Evolutionary conservation across 2,113 vertebrate species (phyloP), one percentile per base, ranked within the genome.

Genomic region (Chionodraco myersi): DNA sequence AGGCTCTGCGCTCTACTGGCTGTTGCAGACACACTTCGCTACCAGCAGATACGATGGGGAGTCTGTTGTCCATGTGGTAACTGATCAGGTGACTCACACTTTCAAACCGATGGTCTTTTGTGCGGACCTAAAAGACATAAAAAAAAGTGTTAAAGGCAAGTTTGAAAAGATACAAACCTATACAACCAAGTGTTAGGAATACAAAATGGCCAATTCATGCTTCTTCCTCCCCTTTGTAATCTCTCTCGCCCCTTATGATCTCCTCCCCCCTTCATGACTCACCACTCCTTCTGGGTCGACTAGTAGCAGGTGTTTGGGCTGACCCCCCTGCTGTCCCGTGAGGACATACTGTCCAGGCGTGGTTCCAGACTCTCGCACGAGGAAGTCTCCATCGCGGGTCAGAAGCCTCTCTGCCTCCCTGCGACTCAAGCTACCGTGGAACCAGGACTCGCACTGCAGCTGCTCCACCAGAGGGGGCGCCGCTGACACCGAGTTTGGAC

Each of bases 271-370:
- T 5, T 51, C 3, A 10, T 9, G 60, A 87, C 91, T 92, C 89
- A 99, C 98, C 98, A 99, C 98, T 89, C 98, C 98, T 88, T 99
- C 98, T 0, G 98, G 98, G 85, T 99, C 98, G 0, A 99, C 97
- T 1, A 99, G 95, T 2, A 99, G 96, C 84, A 99, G 92, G 82
- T 99, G 98, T 85, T 98, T 99, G 82, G 98, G 93, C 86, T 98
- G 98, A 34, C 97, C 96, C 0, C 96, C 97, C 92, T 99, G 98
- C 86, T 99, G 87, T 8, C 98, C 98, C 0, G 98, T 99, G 75
- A 99, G 96, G 75, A 99, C 98, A 0, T 99, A 99, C 92, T 99
- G 98, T 61, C 98, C 98, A 0, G 96, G 96, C 0, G 97, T 99
- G 75, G 97, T 99, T 15, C 96, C 97, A 72, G 98, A 99, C 91